A percentile compares a stretch with the other conserved stretches of the same genome.
Evolutionary conservation across 2,113 vertebrate genomes (phyloP).

Genomic region (Heloderma charlesbogerti): DNA sequence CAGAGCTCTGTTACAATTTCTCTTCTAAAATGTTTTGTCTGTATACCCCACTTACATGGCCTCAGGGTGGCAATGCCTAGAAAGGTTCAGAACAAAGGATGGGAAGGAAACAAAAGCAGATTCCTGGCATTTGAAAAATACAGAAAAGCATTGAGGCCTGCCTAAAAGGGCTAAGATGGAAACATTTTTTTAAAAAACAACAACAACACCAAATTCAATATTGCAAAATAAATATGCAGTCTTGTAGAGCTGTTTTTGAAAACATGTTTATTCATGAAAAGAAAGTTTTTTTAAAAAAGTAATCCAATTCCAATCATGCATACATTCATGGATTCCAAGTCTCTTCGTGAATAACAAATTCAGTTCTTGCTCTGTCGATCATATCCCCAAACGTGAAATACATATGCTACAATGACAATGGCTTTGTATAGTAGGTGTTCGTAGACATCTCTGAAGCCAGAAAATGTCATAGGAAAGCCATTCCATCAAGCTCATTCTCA

Average conservation of each 20-base stretch:
- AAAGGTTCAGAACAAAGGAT: neutral
- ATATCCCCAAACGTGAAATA: neutral
- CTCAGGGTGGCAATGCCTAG: neutral
- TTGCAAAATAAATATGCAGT: conserved; percentile 4
- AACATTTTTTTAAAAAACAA: too few relatives aligned
- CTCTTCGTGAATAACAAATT: conserved; percentile 31
- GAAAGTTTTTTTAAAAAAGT: neutral
- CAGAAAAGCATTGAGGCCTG: neutral
- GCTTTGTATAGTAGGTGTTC: neutral
- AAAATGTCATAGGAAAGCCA: neutral
- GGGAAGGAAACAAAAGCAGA: neutral
- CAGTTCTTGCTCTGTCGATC: conserved; percentile 6
- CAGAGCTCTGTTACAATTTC: neutral
- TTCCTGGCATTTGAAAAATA: neutral
- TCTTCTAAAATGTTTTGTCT: neutral
- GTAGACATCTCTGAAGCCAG: neutral
- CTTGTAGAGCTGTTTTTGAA: neutral
- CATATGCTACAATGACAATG: neutral
- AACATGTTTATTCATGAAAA: conserved; percentile 12
- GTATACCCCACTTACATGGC: neutral
- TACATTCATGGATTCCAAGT: conserved; percentile 1
- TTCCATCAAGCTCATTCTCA: neutral
- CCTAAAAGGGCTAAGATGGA: conserved; percentile 1
- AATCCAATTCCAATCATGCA: conserved; percentile 17
- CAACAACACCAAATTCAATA: conserved; percentile 8